phyloP scores from a whole-genome alignment of 2,797 vertebrate genomes.

The Acrossocheilus wenchowensis region DNA sequence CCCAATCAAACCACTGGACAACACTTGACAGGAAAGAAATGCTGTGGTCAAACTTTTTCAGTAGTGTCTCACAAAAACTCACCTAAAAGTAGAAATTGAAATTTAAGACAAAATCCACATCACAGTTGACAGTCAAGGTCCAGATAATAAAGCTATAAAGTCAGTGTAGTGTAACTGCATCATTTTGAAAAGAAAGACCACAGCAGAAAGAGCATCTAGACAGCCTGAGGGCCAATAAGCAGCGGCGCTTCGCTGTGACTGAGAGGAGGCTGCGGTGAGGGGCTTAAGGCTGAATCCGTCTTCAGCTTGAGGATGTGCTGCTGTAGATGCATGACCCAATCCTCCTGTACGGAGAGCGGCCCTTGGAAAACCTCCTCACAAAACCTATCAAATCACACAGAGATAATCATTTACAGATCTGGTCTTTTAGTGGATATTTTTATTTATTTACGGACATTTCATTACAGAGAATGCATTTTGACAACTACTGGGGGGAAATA shows the following conservation, averaged over 20 bases:
- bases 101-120: conserved; percentile 14
- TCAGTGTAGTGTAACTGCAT: conserved; percentile 1
- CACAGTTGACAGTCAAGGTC: conserved; percentile 14
- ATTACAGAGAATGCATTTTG: background rate
- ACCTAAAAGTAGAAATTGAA: background rate
- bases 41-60: conserved; percentile 4
- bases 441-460: background rate
- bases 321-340: conserved; percentile 93
- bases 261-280: conserved; percentile 56
- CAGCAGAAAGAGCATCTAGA: conserved; percentile 38
- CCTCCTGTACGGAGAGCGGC: conserved; percentile 90
- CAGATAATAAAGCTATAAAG: background rate
- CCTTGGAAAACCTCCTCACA: conserved; percentile 94
- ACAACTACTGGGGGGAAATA: background rate
- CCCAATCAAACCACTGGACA: background rate
- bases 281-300: conserved; percentile 80
- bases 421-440: background rate
- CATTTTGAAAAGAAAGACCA: background rate
- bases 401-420: background rate
- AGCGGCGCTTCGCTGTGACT: conserved; percentile 10
- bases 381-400: conserved; percentile 78
- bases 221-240: conserved; percentile 46
- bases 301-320: conserved; percentile 93
- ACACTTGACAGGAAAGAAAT: background rate
- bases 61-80: conserved; percentile 17